A percentile compares a stretch with the other conserved stretches of the same genome.
phyloP scores from a whole-genome alignment of 2,113 vertebrate genomes.

The Malurus alboscapulatus region DNA sequence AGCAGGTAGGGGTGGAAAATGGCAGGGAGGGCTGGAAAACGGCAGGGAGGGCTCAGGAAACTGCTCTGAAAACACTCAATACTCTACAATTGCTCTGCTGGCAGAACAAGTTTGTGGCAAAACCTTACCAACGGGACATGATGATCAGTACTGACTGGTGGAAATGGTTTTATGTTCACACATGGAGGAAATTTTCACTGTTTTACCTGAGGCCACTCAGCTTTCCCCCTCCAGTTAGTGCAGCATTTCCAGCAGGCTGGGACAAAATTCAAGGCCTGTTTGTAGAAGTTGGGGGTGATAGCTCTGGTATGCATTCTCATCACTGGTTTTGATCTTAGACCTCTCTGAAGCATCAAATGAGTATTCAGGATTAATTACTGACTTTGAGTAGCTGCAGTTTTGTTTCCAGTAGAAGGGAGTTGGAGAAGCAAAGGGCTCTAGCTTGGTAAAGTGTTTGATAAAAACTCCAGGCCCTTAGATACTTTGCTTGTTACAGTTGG shows the following conservation, averaged over 20 bases:
- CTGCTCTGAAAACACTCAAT: accelerated
- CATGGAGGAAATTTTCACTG: neutral
- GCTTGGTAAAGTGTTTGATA: neutral
- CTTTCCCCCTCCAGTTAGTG: neutral
- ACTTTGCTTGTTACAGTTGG: neutral
- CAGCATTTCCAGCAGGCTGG: neutral
- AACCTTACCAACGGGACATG: accelerated
- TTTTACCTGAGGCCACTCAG: neutral
- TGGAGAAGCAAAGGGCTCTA: neutral
- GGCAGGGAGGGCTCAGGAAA: conserved; percentile 68
- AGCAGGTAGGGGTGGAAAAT: too few relatives aligned
- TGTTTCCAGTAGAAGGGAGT: neutral
- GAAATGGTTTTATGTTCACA: neutral
- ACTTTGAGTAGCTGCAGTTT: neutral
- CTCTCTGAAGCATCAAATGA: neutral
- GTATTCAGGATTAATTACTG: neutral
- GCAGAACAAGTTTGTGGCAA: neutral
- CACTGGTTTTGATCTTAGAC: neutral
- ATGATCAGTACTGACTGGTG: neutral
- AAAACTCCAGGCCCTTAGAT: neutral
- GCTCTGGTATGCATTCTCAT: neutral
- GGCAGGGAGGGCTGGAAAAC: conserved; percentile 72
- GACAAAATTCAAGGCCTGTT: neutral
- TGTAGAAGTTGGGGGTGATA: neutral
- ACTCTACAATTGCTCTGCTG: neutral